A percentile compares a stretch with the other conserved stretches of the same genome.
Evolutionary conservation across 2,888 invertebrate genomes (phyloP).

Genomic region (Hylaea fasciaria): DNA sequence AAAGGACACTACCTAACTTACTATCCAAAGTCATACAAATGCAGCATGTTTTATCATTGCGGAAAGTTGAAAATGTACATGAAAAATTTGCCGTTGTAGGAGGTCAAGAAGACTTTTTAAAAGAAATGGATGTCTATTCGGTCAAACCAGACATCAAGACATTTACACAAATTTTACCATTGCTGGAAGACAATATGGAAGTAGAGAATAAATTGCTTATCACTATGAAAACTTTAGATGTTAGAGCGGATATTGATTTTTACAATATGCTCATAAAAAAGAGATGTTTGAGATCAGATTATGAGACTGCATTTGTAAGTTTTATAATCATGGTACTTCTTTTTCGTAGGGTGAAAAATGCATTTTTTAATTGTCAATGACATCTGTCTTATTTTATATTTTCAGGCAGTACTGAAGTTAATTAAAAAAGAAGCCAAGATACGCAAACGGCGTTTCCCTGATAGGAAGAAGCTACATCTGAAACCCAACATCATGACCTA

Average conservation of each 20-base stretch:
- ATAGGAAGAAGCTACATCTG: conserved; percentile 77
- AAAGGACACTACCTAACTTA: conserved; percentile 86
- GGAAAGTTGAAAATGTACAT: conserved; percentile 84
- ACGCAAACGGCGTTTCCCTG: conserved; percentile 60
- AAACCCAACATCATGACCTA: conserved; percentile 92
- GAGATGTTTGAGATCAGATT: conserved; percentile 88
- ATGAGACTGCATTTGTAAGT: conserved; percentile 88
- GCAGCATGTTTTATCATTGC: conserved; percentile 85
- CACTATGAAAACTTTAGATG: conserved; percentile 83
- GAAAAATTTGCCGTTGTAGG: conserved; percentile 92
- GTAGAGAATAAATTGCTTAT: conserved; percentile 89
- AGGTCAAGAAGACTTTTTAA: conserved; percentile 90
- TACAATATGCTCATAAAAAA: conserved; percentile 95
- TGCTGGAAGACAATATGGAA: conserved; percentile 87
- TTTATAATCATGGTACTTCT: not conserved
- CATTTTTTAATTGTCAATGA: no score
- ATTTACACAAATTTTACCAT: conserved; percentile 90
- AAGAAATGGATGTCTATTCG: conserved; percentile 88
- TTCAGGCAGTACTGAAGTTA: conserved; percentile 82
- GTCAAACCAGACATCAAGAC: conserved; percentile 91
- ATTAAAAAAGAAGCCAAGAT: conserved; percentile 80
- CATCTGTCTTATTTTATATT: conserved; percentile 30
- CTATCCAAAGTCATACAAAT: conserved; percentile 85
- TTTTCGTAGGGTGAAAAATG: no score
- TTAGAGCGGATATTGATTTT: conserved; percentile 91